Percentiles rank a stretch among this genome's conserved stretches.
phyloP scores from a whole-genome alignment of 2,888 invertebrate species.

The Scaptomyza parva region DNA sequence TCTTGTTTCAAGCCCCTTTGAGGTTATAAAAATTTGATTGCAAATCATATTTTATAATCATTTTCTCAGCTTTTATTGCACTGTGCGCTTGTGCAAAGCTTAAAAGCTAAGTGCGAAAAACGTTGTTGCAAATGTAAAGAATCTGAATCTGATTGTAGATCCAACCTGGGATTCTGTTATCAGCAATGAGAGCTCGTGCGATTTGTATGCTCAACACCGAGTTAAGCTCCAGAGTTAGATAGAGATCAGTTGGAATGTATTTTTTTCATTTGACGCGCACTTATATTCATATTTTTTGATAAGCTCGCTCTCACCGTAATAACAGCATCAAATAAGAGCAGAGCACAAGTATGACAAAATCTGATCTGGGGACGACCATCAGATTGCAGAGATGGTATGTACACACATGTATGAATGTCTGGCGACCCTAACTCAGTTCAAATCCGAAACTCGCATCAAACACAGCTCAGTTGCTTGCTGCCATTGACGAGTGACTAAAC shows the following conservation, averaged over 20 bases:
- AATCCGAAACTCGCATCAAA: slow-evolving; percentile 58
- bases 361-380: slow-evolving; percentile 36
- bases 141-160: slow-evolving; percentile 5
- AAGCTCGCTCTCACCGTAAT: slow-evolving; percentile 50
- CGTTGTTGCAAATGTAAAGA: not conserved
- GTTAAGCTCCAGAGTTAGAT: slow-evolving; percentile 14
- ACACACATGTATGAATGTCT: no score
- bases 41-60: not conserved
- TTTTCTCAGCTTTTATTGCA: not conserved
- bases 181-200: slow-evolving; percentile 18
- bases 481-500: slow-evolving; percentile 57
- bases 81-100: slow-evolving; percentile 10
- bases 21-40: not conserved
- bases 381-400: not conserved
- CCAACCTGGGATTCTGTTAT: slow-evolving; percentile 22
- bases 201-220: slow-evolving; percentile 32
- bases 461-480: slow-evolving; percentile 61
- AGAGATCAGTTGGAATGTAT: slow-evolving; percentile 13
- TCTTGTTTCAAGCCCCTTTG: no score
- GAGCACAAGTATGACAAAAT: slow-evolving; percentile 31
- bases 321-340: slow-evolving; percentile 15
- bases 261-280: slow-evolving; percentile 10
- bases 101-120: slow-evolving; percentile 6
- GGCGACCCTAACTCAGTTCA: slow-evolving; percentile 60
- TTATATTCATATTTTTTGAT: slow-evolving; percentile 22